Evolutionary conservation across 30 jellyfish, hydroid and myxozoan genomes (phyloP), one percentile per base, ranked within the genome.

Genomic region (Morbakka virulenta): DNA sequence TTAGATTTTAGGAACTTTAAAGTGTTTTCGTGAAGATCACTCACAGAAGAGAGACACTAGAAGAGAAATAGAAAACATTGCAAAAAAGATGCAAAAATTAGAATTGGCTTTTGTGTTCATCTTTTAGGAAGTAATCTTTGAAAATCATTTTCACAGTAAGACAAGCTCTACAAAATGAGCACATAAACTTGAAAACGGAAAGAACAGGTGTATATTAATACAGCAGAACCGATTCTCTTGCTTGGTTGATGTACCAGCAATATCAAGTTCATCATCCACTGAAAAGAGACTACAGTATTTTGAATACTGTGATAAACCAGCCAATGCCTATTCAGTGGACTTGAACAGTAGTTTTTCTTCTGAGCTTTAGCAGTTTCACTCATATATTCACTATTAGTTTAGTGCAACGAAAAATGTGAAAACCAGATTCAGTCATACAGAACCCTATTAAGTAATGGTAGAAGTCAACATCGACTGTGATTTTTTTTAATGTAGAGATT

Each of bases 261-360:
- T 17, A 41, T 41, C 57, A 41, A 41, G 57, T 41, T 41, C 13
- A 9, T 41, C 57, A 41, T 17, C 57, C 57, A 41, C 57, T 41
- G 9, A 41, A 41, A 17, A 6, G 57, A 41, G 57, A 41, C 9
- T 41, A 41, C 57, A 41, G 57, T 41, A 41, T 41, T 41, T 17
- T 41, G 57, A 66, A 70, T 22, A 70, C 12, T 69, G 81, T 69
- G 74, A 69, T 27, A 29, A 69, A 69, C 71, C 34, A 28, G 34
- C 50, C 25, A 2, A 2, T 69, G 81, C 81, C 50, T 33, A 69
- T 34, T 20, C 81, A 22, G 48, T 3, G 28, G 17, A 66, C 28
- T 30, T 69, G 74, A 69, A 33, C 81, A 34, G 69, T 69, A 69
- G 34, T 69, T 69, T 69, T 14, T 69, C 67, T 28, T n/a, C 81